phyloP scores from a whole-genome alignment of 2,888 invertebrate genomes.

The Drosophila melanocephala region DNA sequence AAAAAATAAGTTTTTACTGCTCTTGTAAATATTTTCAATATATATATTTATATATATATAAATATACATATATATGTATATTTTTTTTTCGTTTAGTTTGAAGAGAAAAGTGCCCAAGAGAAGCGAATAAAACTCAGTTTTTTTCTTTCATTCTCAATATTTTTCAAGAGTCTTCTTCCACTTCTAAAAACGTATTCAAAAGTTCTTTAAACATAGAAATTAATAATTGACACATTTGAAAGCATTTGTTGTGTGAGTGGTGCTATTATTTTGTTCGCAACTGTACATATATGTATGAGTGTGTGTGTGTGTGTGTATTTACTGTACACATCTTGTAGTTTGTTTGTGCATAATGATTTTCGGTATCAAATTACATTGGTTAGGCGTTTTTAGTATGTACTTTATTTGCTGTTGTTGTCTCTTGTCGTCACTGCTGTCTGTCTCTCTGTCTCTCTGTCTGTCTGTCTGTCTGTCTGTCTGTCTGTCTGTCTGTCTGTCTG shows the following conservation, averaged over 20 bases:
- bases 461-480: slow-evolving; percentile 21
- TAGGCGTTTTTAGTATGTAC: slow-evolving; percentile 76
- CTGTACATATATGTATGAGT: background rate
- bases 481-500: slow-evolving; percentile 33
- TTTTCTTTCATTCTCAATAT: background rate
- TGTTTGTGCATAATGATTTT: slow-evolving; percentile 77
- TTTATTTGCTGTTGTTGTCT: slow-evolving; percentile 69
- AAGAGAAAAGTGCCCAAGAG: background rate
- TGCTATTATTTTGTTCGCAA: background rate
- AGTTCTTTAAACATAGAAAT: background rate
- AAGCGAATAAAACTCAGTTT: background rate
- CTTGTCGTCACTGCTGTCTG: slow-evolving; percentile 14
- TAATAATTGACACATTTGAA: background rate
- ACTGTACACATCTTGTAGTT: slow-evolving; percentile 27
- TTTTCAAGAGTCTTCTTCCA: background rate
- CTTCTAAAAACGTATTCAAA: too few species aligned
- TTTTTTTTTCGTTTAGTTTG: too few species aligned
- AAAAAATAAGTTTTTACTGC: background rate
- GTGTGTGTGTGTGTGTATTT: background rate
- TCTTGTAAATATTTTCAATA: background rate
- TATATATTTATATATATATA: background rate
- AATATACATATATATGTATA: background rate
- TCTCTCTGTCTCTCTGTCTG: slow-evolving; percentile 28
- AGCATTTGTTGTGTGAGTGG: background rate
- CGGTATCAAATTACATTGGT: slow-evolving; percentile 81